Conservation (phyloP, 30 jellyfish, hydroid and myxozoan genomes). For the Turritopsis dohrnii region DNA sequence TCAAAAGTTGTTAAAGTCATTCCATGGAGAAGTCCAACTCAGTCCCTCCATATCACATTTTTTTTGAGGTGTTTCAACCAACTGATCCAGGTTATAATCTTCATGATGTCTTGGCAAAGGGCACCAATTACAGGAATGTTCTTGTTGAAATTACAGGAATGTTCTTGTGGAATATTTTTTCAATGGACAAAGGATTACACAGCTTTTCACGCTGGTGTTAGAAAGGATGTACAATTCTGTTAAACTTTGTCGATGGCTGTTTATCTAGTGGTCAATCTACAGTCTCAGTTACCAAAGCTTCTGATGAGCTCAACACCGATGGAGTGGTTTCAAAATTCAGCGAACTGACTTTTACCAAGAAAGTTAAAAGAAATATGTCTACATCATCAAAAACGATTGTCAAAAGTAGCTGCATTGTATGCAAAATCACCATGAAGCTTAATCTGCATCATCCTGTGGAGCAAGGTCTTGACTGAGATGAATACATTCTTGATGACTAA, state of each 20-base stretch:
- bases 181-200: conserved; percentile 32
- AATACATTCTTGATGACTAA: not conserved
- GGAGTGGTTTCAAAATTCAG: too few relatives aligned
- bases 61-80: conserved; percentile 24
- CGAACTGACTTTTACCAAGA: too few relatives aligned
- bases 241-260: too few relatives aligned
- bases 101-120: conserved; percentile 3
- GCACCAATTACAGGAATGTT: conserved; percentile 14
- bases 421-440: conserved; percentile 15
- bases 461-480: conserved; percentile 2
- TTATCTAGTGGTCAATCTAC: too few relatives aligned
- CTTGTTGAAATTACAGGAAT: conserved; percentile 31
- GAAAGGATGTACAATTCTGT: conserved; percentile 35
- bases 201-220: conserved; percentile 20
- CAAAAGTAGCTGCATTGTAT: conserved; percentile 3
- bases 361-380: too few relatives aligned
- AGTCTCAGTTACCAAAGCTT: too few relatives aligned
- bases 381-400: not conserved
- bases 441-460: not conserved
- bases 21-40: not conserved
- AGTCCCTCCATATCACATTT: conserved; percentile 6
- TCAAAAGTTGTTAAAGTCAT: not conserved
- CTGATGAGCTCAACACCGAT: too few relatives aligned
- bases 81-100: conserved; percentile 8
- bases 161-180: conserved; percentile 24